Base-by-base conservation (phyloP, 1,140 invertebrate species). In the Tribolium madens region DNA sequence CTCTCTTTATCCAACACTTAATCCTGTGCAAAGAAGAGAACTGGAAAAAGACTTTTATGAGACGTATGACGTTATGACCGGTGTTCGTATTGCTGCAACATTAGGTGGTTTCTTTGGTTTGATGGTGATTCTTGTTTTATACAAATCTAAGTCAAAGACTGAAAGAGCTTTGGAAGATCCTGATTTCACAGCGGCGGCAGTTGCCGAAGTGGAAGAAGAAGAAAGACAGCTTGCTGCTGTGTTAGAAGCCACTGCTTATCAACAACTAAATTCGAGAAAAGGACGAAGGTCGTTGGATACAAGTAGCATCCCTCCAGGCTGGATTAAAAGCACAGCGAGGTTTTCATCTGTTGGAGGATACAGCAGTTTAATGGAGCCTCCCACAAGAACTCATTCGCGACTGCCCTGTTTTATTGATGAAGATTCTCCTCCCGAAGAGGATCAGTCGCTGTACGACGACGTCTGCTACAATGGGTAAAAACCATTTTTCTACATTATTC, bases 11-110 rank as follows among this genome's bases (percentile, higher is more conserved):
- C 46, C 68, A 57, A 74, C 52, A 36, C 52, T 47, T 13, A 21
- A 53, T 42, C 36, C 31, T 33, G 36, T 53, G 13, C 17, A 17
- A 57, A 42, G 46, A 80, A 36, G 52, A 50, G 68, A 46, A 72
- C 42, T 52, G 68, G 64, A 74, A 57, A 89, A 92, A 77, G 93
- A 95, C 85, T 95, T 95, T 87, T 97, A 95, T 87, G 92, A 92
- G 78, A 95, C 94, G 33, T 97, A 97, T 86, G 95, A 96, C 88
- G 93, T 94, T 80, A 96, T 96, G 94, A 96, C 95, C 75, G 95
- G 95, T 68, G 91, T 94, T 73, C 90, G 95, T 47, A 97, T 96
- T 84, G 95, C 95, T 57, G 93, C 93, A 76, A 96, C 95, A 2
- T 88, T 97, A 26, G 94, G 94, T 80, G 93, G 94, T 76, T 95